Percentiles rank a stretch among this genome's conserved stretches.
Evolutionary conservation across 2,888 invertebrate species (phyloP).

Genomic region (Sthenelais limicola): DNA sequence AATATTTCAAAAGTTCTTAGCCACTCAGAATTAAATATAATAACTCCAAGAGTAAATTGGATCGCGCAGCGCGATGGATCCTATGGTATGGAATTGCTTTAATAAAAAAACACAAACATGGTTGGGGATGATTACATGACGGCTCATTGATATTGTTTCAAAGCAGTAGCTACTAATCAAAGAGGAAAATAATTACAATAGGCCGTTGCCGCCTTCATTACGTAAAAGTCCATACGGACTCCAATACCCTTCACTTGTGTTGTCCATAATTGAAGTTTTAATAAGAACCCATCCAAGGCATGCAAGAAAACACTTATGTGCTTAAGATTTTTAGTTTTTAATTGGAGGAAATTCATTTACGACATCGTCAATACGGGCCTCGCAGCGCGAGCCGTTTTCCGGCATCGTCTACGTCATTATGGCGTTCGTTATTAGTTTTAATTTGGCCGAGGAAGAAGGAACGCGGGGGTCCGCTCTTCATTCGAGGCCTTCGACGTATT

Average conservation of each 20-base stretch:
- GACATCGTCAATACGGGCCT: constrained; percentile 16
- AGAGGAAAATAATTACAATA: constrained; percentile 6
- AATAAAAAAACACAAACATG: constrained; percentile 4
- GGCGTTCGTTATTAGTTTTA: too few species aligned
- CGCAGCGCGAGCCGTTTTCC: too few species aligned
- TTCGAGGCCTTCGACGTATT: too few species aligned
- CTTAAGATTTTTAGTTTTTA: constrained; percentile 19
- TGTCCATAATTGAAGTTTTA: constrained; percentile 26
- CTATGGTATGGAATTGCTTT: constrained; percentile 26
- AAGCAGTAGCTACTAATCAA: constrained; percentile 8
- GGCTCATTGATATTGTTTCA: constrained; percentile 37
- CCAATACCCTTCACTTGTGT: too few species aligned
- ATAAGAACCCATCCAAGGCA: background rate
- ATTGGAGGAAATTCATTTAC: too few species aligned
- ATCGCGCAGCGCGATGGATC: background rate
- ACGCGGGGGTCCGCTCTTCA: too few species aligned
- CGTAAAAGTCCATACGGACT: too few species aligned
- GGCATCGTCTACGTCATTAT: too few species aligned
- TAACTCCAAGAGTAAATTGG: constrained; percentile 15
- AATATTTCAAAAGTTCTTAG: constrained; percentile 12
- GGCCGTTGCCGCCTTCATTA: constrained; percentile 26
- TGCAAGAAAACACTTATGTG: constrained; percentile 36
- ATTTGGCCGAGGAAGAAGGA: too few species aligned
- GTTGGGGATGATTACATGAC: constrained; percentile 14
- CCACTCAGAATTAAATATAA: constrained; percentile 8